Base-by-base conservation (phyloP, 2,888 invertebrate species). In the Dryobota labecula region DNA sequence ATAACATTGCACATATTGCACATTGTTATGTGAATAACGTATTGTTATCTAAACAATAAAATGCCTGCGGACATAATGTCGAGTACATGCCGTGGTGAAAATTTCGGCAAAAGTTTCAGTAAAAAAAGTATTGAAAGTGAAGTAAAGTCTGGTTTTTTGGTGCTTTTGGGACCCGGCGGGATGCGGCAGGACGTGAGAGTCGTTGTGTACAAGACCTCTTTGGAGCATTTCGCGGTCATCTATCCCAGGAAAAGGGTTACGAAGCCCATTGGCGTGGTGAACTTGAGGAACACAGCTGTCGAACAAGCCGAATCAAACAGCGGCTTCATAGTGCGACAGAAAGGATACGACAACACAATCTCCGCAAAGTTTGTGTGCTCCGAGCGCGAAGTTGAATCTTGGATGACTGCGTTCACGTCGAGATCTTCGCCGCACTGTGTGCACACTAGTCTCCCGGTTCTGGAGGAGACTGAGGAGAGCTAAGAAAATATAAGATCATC, bases 191-290 rank as follows among this genome's bases (percentile, higher is more conserved):
- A 96, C 78, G 97, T 97, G 8, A 95, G 97, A 85, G 97, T 97
- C 78, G 97, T 97, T 84, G 97, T 97, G 36, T 97, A 97, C 89
- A 94, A 96, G 76, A 97, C 97, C 8, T 96, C 97, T 58, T 91
- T 97, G 87, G 97, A 97, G 87, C 97, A 97, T 85, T 97, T 97
- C 85, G 97, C 97, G 2, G 97, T 97, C 11, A 96, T 97, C 43
- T 97, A 97, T 82, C 97, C 97, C 11, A 96, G 97, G 89, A 97
- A 97, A 91, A 96, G 97, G 86, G 93, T 97, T 18, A 96, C 97
- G 78, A 96, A 97, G 80, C 96, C 97, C 0, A 91, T 97, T 49
- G 97, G 97, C 0, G 97, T 97, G 3, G 94, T 97, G 53, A 97
- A 97, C 89, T 90, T 97, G 78, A 94, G 96, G 84, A 97, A 97